Conservation (phyloP, 2,888 invertebrate species). For the Folsomia manolachei region DNA sequence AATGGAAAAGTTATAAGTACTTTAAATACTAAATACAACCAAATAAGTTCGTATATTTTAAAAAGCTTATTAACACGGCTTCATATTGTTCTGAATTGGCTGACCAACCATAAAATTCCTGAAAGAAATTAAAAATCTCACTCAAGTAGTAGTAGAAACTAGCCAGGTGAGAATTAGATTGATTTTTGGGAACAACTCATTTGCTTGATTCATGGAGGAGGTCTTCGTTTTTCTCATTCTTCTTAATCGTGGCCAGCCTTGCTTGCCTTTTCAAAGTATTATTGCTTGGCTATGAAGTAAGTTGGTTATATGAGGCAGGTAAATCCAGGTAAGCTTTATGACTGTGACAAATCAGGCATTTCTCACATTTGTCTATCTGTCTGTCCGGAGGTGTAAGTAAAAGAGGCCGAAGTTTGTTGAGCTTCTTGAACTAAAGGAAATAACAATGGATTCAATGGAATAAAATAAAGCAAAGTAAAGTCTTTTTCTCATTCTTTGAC, state of each 20-base stretch:
- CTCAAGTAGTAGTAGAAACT: neutral
- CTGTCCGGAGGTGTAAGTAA: too few species aligned
- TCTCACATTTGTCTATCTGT: slow-evolving; percentile 15
- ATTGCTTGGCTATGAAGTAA: too few species aligned
- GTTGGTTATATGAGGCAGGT: too few species aligned
- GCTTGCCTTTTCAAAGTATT: too few species aligned
- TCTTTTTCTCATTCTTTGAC: neutral
- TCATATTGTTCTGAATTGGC: too few species aligned
- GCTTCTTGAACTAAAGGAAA: neutral
- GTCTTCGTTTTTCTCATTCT: neutral
- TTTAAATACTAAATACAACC: too few species aligned
- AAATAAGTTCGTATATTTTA: neutral
- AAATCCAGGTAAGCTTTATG: neutral
- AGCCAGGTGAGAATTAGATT: neutral
- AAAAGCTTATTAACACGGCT: too few species aligned
- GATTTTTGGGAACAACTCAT: neutral
- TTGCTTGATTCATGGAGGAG: neutral
- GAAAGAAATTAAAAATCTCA: neutral
- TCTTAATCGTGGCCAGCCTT: neutral
- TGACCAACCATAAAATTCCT: neutral
- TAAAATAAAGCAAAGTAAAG: neutral
- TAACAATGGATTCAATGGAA: neutral
- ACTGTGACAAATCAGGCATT: slow-evolving; percentile 15
- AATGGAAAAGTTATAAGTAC: neutral
- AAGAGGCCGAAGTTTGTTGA: neutral